phyloP scores from a whole-genome alignment of 2,888 invertebrate species.

The Acrobasis suavella region DNA sequence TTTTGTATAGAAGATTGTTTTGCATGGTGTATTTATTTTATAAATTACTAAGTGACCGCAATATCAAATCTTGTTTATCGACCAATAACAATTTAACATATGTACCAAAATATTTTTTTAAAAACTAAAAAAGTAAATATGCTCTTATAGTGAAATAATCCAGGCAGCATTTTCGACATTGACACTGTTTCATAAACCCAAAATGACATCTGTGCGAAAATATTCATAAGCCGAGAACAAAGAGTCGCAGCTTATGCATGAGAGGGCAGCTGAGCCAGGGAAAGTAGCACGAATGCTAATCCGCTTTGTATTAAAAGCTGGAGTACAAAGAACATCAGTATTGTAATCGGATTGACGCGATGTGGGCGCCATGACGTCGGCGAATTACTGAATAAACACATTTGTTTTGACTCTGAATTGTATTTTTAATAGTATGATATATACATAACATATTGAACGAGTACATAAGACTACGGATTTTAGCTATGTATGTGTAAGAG shows the following conservation, averaged over 20 bases:
- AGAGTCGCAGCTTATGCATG: constrained; percentile 46
- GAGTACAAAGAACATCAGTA: constrained; percentile 40
- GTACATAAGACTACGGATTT: no score
- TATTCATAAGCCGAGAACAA: constrained; percentile 45
- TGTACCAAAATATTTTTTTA: no score
- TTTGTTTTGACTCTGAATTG: constrained; percentile 1
- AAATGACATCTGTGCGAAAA: background rate
- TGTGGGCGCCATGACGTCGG: constrained; percentile 22
- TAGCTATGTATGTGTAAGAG: no score
- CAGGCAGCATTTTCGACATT: background rate
- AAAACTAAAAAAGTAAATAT: background rate
- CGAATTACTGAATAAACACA: constrained; percentile 22
- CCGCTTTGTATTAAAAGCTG: constrained; percentile 53
- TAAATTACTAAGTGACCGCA: no score
- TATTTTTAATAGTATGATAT: background rate
- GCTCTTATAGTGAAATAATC: background rate
- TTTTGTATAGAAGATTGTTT: no score
- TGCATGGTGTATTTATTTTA: no score
- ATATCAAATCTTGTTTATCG: no score
- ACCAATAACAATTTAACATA: no score
- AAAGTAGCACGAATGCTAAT: constrained; percentile 68
- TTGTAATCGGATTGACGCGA: constrained; percentile 33
- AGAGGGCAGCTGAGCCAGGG: constrained; percentile 41
- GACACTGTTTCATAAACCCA: background rate
- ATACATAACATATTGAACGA: background rate